phyloP scores from a whole-genome alignment of 2,113 vertebrate species.

The Eidolon helvum region DNA sequence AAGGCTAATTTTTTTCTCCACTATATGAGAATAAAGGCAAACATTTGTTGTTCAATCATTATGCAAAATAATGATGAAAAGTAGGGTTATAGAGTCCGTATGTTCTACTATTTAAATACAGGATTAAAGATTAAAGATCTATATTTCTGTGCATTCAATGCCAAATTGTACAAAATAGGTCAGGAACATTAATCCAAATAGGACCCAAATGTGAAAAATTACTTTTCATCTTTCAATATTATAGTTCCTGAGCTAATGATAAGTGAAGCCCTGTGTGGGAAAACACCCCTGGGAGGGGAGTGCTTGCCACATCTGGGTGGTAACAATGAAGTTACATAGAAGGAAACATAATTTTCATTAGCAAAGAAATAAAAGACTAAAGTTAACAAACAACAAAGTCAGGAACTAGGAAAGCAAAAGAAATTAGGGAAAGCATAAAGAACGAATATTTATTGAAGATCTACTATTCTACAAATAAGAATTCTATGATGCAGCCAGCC shows the following conservation, averaged over 20 bases:
- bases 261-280: fast-evolving
- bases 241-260: not conserved
- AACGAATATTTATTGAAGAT: not conserved
- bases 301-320: not conserved
- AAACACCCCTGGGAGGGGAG: not conserved
- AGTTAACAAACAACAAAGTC: not conserved
- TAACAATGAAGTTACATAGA: not conserved
- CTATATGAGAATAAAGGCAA: not conserved
- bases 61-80: not conserved
- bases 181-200: not conserved
- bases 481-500: not conserved
- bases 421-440: not conserved
- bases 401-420: not conserved
- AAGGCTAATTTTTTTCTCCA: not conserved
- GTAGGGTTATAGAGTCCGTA: not conserved
- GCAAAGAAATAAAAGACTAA: not conserved
- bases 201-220: not conserved
- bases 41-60: not conserved
- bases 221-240: not conserved
- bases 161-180: not conserved
- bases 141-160: not conserved
- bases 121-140: not conserved
- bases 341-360: not conserved
- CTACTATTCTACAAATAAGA: not conserved
- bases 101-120: not conserved